Evolutionary conservation across 1,140 invertebrate genomes (phyloP).

Genomic region (Lucilia cuprina): DNA sequence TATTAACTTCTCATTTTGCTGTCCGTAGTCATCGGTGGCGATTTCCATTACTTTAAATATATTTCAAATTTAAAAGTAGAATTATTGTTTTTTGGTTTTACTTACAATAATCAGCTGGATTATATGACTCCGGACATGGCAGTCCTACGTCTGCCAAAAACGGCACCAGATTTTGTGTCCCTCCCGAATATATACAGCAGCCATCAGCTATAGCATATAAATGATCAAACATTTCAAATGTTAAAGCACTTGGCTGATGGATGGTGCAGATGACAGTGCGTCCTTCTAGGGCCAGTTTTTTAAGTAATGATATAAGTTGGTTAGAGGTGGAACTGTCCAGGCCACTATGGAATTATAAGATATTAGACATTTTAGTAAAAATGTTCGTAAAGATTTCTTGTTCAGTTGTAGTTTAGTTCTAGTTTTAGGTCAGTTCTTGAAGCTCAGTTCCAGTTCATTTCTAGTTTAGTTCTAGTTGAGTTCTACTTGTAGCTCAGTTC

Average conservation of each 20-base stretch:
- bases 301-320: conserved; percentile 82
- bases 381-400: no score
- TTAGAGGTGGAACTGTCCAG: conserved; percentile 90
- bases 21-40: conserved; percentile 80
- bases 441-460: no score
- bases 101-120: conserved; percentile 90
- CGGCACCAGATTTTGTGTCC: conserved; percentile 74
- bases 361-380: background rate
- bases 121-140: conserved; percentile 85
- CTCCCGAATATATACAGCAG: conserved; percentile 83
- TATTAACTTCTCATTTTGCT: conserved; percentile 68
- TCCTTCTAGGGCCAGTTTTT: conserved; percentile 84
- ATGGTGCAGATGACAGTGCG: conserved; percentile 92
- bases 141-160: conserved; percentile 77
- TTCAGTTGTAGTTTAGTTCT: no score
- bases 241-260: conserved; percentile 87
- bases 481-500: no score
- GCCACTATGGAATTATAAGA: conserved; percentile 70
- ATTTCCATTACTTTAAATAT: conserved; percentile 80
- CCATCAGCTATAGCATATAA: conserved; percentile 84
- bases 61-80: background rate
- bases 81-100: background rate
- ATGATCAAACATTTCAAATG: conserved; percentile 91
- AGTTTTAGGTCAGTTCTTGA: no score
- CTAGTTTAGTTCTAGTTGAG: no score